Conservation (phyloP, 2,888 invertebrate genomes). For the Philonicus albiceps region DNA sequence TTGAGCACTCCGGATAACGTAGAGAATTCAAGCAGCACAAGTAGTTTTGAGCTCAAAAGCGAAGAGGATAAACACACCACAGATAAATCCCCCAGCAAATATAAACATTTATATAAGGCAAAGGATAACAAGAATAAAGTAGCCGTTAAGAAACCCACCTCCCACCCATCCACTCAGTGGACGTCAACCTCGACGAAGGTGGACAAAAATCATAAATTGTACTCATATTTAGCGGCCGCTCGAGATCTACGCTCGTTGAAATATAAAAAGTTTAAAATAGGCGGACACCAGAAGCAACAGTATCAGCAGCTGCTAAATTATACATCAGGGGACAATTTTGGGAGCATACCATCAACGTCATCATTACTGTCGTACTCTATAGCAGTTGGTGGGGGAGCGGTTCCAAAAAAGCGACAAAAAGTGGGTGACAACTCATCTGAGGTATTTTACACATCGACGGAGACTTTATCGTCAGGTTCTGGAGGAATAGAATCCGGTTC, state of each 20-base stretch:
- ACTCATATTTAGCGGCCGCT: slow-evolving; percentile 30
- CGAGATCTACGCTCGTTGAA: slow-evolving; percentile 44
- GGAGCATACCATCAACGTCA: neutral
- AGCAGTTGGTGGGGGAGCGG: slow-evolving; percentile 46
- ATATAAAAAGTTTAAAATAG: slow-evolving; percentile 38
- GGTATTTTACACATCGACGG: neutral
- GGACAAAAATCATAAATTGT: slow-evolving; percentile 44
- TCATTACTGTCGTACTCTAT: slow-evolving; percentile 43
- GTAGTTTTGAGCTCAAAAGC: slow-evolving; percentile 20
- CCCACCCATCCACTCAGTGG: slow-evolving; percentile 6
- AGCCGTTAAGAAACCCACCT: neutral
- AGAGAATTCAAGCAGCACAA: slow-evolving; percentile 13
- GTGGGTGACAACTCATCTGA: slow-evolving; percentile 43
- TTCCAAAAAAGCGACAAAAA: slow-evolving; percentile 50
- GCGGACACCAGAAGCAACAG: slow-evolving; percentile 12
- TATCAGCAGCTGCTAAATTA: neutral
- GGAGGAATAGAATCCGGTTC: slow-evolving; percentile 42
- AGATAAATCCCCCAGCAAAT: slow-evolving; percentile 6
- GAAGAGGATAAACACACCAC: neutral
- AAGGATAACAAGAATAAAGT: slow-evolving; percentile 16
- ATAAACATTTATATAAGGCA: slow-evolving; percentile 14
- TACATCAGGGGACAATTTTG: slow-evolving; percentile 41
- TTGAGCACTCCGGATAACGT: neutral
- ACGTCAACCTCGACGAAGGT: slow-evolving; percentile 42
- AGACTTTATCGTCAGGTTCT: neutral